phyloP scores from a whole-genome alignment of 1,140 invertebrate species.

The Archegozetes longisetosus region DNA sequence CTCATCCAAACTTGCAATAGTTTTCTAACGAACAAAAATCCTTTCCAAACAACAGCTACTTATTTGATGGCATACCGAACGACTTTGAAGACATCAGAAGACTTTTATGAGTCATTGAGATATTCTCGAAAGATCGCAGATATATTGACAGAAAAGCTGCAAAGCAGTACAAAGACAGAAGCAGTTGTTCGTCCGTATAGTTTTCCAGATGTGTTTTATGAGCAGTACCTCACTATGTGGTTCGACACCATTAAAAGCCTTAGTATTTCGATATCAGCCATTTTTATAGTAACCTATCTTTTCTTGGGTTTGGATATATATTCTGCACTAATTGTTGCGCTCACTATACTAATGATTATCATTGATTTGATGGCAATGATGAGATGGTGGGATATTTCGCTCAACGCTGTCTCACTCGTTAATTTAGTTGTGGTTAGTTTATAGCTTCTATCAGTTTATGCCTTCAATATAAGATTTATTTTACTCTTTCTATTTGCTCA shows the following conservation, averaged over 20 bases:
- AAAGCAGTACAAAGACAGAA: constrained; percentile 8
- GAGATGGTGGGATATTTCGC: constrained; percentile 38
- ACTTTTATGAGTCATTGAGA: constrained; percentile 37
- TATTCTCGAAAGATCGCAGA: constrained; percentile 32
- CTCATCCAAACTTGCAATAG: too few relatives aligned
- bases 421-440: constrained; percentile 40
- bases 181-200: constrained; percentile 36
- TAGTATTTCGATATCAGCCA: constrained; percentile 31
- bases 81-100: constrained; percentile 32
- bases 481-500: background rate
- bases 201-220: constrained; percentile 39
- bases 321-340: constrained; percentile 35
- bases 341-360: constrained; percentile 36
- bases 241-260: constrained; percentile 33
- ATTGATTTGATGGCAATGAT: constrained; percentile 38
- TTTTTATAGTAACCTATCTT: constrained; percentile 38
- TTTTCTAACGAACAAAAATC: background rate
- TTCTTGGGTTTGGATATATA: constrained; percentile 38
- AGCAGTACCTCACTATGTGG: constrained; percentile 40
- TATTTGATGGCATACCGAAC: constrained; percentile 42
- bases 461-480: background rate
- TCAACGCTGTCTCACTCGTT: constrained; percentile 41
- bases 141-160: constrained; percentile 33
- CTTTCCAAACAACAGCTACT: constrained; percentile 32
- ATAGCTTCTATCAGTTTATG: background rate